Conservation (phyloP, 2,888 invertebrate species). For the Idaea dimidiata region DNA sequence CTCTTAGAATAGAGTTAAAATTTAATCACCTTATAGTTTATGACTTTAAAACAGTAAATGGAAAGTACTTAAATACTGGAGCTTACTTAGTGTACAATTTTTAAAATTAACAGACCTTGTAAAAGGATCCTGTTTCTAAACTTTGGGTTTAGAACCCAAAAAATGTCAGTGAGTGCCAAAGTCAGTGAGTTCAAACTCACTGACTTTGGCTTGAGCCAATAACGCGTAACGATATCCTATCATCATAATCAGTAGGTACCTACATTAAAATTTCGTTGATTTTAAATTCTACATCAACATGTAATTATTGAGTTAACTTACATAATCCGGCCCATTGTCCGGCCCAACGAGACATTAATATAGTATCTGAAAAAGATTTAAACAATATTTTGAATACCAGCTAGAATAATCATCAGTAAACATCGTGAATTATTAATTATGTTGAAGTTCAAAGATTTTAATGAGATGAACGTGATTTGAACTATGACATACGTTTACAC, state of each 20-base stretch:
- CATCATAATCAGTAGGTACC: not conserved
- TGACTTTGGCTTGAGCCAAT: too few relatives aligned
- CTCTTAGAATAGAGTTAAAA: too few relatives aligned
- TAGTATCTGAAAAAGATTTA: slow-evolving; percentile 28
- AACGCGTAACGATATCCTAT: too few relatives aligned
- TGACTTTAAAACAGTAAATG: not conserved
- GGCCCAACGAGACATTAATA: slow-evolving; percentile 30
- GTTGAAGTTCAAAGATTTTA: slow-evolving; percentile 31
- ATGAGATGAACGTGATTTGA: slow-evolving; percentile 30
- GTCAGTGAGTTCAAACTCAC: too few relatives aligned
- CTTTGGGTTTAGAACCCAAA: too few relatives aligned
- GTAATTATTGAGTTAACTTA: slow-evolving; percentile 15
- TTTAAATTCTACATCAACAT: not conserved
- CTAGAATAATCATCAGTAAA: slow-evolving; percentile 45
- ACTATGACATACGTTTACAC: slow-evolving; percentile 26
- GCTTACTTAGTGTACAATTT: not conserved
- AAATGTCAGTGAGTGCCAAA: too few relatives aligned
- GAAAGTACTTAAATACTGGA: not conserved
- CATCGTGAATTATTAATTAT: slow-evolving; percentile 50
- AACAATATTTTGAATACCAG: slow-evolving; percentile 33
- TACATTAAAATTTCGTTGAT: not conserved
- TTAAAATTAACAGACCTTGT: too few relatives aligned
- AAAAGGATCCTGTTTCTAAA: too few relatives aligned
- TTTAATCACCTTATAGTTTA: not conserved
- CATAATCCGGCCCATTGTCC: slow-evolving; percentile 7